Evolutionary conservation across 2,113 vertebrate genomes (phyloP), one percentile per base, ranked within the genome.

Genomic region (Clarias macrocephalus): DNA sequence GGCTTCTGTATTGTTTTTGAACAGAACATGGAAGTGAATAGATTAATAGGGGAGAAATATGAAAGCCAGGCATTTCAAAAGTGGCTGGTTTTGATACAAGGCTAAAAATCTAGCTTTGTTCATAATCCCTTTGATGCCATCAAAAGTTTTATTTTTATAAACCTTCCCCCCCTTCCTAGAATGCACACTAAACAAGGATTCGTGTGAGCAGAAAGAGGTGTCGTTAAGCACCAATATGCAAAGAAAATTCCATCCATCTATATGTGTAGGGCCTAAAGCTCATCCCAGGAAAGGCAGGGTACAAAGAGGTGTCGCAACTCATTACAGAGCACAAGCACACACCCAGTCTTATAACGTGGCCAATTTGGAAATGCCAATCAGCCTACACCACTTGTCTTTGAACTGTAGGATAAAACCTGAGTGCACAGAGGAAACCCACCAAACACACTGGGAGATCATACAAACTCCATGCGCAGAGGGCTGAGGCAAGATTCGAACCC

Each of bases 21-120:
- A 68, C 81, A 83, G 79, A 86, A 89, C 87, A 91, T 87, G 19
- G 80, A 91, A 88, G 75, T 81, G 80, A 90, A 89, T 70, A 90
- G 86, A 89, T 88, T 85, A 92, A 90, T 87, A 86, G 83, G 48
- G 89, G 72, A 72, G 63, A 82, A 91, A 86, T 89, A 90, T 88
- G 76, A 90, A 92, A 90, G 88, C 80, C 76, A 82, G 68, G 70
- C 62, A 75, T 85, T 89, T 90, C 65, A 90, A 90, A 90, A 91
- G 83, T 86, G 84, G 28, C 72, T n/a, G 82, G 83, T 79, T 88
- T 83, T 85, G 65, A 88, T 80, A 88, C 73, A 77, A 80, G 65
- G 23, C 37, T 81, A 66, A 86, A 88, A 91, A 76, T 83, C 89
- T 19, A 82, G 80, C 89, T 92, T 90, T 89, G 81, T 91, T 91